Evolutionary conservation across 1,140 invertebrate genomes (phyloP), one percentile per base, ranked within the genome.

Genomic region (Chironomus striatipennis): DNA sequence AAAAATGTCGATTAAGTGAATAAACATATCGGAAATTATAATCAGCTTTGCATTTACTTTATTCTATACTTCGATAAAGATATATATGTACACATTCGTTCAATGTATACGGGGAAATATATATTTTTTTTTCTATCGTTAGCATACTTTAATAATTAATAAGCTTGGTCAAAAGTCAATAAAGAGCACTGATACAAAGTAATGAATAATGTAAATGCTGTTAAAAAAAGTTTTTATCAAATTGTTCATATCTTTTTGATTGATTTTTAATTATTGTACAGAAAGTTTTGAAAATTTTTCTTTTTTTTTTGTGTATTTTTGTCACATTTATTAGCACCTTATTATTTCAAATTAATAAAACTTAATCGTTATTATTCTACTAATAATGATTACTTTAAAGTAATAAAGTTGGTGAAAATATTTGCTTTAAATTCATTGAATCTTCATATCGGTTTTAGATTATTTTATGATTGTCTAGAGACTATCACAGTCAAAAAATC

Each of bases 161-260:
- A 57, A 57, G 47, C 15, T 57, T 57, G 47, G 47, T 57, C 47
- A 57, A 57, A 57, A 57, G 47, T 57, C 47, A 57, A 34, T 34
- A 34, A 34, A 34, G 24, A 34, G 24, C 24, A 34, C n/a, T n/a
- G 47, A 57, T 57, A 57, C n/a, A n/a, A 57, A n/a, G 12, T 5
- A 57, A n/a, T 57, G 47, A 57, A 57, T 57, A 57, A 57, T 34
- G 47, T 57, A 57, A 57, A 57, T 57, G 43, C 43, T 47, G 15
- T 47, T 12, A 57, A 57, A 57, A 47, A 57, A n/a, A 57, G 47
- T 57, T 57, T 57, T 12, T n/a, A n/a, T 12, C 47, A 57, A 57
- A n/a, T 57, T 57, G 12, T 5, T 10, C 12, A 15, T 34, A 2
- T 34, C 24, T 34, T 34, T 34, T 5, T 57, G 47, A 57, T 57